Conservation (phyloP, 2,797 vertebrate genomes). For the Hemitrygon akajei region DNA sequence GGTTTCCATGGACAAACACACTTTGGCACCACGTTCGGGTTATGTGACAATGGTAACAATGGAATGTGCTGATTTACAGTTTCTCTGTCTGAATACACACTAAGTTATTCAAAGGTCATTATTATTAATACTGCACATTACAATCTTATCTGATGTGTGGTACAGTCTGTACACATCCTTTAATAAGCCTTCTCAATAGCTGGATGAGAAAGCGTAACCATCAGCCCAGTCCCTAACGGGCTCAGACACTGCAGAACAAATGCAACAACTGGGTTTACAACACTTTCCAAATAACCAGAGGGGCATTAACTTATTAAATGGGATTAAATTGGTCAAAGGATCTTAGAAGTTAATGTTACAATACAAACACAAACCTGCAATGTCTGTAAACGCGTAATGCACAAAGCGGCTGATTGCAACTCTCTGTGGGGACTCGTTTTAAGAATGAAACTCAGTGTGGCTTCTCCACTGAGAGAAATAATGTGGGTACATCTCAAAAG, state of each 20-base stretch:
- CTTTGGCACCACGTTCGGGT: not conserved
- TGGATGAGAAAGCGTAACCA: not conserved
- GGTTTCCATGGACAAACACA: not conserved
- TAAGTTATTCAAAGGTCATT: not conserved
- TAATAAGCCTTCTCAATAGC: not conserved
- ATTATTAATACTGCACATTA: not conserved
- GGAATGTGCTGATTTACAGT: not conserved
- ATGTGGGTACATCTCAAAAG: not conserved
- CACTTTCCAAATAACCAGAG: conserved; percentile 12
- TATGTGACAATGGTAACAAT: not conserved
- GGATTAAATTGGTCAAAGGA: not conserved
- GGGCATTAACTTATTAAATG: not conserved
- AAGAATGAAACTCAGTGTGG: not conserved
- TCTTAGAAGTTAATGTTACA: not conserved
- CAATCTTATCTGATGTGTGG: not conserved
- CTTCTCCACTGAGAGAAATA: not conserved
- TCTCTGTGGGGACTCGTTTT: not conserved
- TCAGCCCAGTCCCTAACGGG: not conserved
- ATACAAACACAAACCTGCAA: not conserved
- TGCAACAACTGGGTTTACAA: not conserved
- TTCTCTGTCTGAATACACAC: not conserved
- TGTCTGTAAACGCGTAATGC: not conserved
- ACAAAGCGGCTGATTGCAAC: not conserved
- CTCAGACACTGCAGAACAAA: not conserved
- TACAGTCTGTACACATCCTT: not conserved